phyloP scores from a whole-genome alignment of 1,140 invertebrate genomes.

The Hormaphis cornu region DNA sequence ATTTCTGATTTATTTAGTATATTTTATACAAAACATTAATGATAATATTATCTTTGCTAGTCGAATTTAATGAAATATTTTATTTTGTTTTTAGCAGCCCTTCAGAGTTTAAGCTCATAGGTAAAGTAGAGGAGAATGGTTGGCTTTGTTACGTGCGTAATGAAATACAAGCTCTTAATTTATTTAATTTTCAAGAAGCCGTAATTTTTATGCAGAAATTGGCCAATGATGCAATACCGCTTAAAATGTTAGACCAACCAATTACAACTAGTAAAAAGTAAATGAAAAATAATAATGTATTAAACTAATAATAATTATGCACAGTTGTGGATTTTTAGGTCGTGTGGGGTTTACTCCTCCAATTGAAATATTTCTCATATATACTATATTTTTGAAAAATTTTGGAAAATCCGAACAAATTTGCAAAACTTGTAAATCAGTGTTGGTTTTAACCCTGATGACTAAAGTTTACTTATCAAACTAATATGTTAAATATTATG shows the following conservation, averaged over 20 bases:
- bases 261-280: constrained; percentile 31
- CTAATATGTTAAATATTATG: too few relatives aligned
- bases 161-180: constrained; percentile 30
- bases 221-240: constrained; percentile 29
- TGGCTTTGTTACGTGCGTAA: constrained; percentile 28
- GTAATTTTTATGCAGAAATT: constrained; percentile 35
- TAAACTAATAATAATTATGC: neutral
- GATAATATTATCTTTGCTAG: too few relatives aligned
- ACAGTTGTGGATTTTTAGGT: too few relatives aligned
- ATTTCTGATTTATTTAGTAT: too few relatives aligned
- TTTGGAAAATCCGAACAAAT: too few relatives aligned
- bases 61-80: neutral
- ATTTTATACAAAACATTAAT: too few relatives aligned
- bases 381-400: too few relatives aligned
- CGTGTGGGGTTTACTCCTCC: too few relatives aligned
- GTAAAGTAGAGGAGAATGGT: neutral
- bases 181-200: constrained; percentile 34
- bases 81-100: neutral
- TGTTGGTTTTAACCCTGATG: too few relatives aligned
- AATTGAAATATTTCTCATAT: too few relatives aligned
- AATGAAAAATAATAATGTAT: neutral
- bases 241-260: constrained; percentile 33
- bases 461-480: too few relatives aligned
- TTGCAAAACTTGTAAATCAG: too few relatives aligned
- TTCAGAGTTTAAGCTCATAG: neutral